These are phyloP conservation scores for Planiliza haematocheilus DNA, from an alignment of 2,113 vertebrate genomes.

Conservation along the genomic window DNA sequence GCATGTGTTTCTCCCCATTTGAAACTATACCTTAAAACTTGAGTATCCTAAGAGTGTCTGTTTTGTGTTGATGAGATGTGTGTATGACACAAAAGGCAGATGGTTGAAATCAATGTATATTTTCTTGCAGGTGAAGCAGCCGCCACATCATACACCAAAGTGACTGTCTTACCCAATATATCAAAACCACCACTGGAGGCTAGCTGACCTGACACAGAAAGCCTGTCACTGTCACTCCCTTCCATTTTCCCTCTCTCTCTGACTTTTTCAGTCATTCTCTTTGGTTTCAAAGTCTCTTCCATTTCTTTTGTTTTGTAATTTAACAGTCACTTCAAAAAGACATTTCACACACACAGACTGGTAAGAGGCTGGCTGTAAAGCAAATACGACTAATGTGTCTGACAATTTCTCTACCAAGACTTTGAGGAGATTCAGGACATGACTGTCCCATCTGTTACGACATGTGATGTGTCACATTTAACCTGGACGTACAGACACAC, in stretches of 20 bases:
- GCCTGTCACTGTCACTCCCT: conserved; percentile 28
- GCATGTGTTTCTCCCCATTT: neutral
- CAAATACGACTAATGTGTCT: conserved; percentile 2
- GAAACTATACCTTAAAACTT: neutral
- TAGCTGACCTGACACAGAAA: conserved; percentile 41
- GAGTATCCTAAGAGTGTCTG: neutral
- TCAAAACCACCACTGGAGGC: conserved; percentile 60
- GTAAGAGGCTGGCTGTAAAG: neutral
- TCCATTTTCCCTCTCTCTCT: conserved; percentile 9
- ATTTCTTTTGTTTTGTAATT: conserved; percentile 29
- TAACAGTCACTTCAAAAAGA: conserved; percentile 18
- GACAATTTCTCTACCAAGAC: neutral
- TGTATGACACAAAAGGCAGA: conserved; percentile 34
- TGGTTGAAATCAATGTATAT: conserved; percentile 63
- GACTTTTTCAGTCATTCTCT: conserved; percentile 34
- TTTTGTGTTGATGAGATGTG: conserved; percentile 20
- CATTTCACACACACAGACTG: neutral
- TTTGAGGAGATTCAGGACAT: conserved; percentile 11
- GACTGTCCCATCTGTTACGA: conserved; percentile 2
- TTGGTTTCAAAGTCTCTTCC: conserved; percentile 5
- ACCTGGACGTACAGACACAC: neutral
- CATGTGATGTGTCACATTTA: conserved; percentile 4
- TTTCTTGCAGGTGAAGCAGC: conserved; percentile 52
- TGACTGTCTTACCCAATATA: conserved; percentile 52
- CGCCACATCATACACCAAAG: conserved; percentile 44